phyloP scores from a whole-genome alignment of 2,113 vertebrate species.

The Neotoma lepida region DNA sequence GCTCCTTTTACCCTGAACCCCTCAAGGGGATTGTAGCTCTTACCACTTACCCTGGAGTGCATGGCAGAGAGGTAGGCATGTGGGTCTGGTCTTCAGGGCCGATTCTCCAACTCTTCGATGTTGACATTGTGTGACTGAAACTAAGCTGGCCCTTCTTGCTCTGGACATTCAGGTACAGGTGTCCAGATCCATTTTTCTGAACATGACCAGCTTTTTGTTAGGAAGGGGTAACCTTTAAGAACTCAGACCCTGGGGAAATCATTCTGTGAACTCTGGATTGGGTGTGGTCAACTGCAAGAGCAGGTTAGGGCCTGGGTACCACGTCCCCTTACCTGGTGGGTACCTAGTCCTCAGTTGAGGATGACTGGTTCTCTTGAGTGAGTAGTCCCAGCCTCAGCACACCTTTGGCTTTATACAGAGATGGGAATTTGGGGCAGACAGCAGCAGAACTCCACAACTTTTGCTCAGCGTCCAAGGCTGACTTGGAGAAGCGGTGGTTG shows the following conservation, averaged over 20 bases:
- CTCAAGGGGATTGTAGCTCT: not conserved
- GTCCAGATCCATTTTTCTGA: not conserved
- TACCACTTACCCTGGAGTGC: not conserved
- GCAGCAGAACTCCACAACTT: fast-evolving
- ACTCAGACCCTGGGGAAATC: conserved; percentile 35
- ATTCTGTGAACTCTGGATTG: conserved; percentile 48
- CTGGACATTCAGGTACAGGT: not conserved
- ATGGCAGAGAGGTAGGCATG: not conserved
- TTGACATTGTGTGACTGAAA: not conserved
- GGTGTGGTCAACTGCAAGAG: conserved; percentile 58
- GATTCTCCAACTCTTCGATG: not conserved
- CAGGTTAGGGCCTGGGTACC: conserved; percentile 53
- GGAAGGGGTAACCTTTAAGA: conserved; percentile 39
- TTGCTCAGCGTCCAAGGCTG: not conserved
- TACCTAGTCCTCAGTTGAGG: not conserved
- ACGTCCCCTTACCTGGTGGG: conserved; percentile 27
- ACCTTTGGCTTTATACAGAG: fast-evolving
- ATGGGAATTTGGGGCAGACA: not conserved
- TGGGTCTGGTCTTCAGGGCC: fast-evolving
- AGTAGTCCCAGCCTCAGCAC: fast-evolving
- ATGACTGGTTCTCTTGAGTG: not conserved
- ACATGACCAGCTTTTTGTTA: not conserved
- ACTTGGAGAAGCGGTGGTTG: fast-evolving
- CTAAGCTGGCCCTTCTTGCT: not conserved
- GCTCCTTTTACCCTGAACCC: not conserved